Evolutionary conservation across 2,797 vertebrate genomes (phyloP).

Genomic region (Manis pentadactyla): DNA sequence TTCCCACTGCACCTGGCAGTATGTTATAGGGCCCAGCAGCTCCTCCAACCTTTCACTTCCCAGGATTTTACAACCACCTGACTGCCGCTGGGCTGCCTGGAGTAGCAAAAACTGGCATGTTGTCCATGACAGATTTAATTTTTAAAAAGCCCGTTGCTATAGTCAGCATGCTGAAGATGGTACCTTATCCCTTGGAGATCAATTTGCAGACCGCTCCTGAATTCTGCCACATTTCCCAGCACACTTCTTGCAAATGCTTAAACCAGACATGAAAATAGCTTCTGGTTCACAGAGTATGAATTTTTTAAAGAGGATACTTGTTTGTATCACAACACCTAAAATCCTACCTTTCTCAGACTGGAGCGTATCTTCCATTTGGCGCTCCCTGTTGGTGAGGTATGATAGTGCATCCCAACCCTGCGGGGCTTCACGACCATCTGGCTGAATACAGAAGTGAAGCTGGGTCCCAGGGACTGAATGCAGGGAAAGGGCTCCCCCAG

Average conservation of each 20-base stretch:
- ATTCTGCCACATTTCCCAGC: not conserved
- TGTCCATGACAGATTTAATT: constrained; percentile 55
- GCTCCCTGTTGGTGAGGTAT: not conserved
- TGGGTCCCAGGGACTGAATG: not conserved
- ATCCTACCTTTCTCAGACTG: not conserved
- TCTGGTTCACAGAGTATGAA: not conserved
- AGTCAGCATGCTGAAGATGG: constrained; percentile 13
- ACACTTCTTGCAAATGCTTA: not conserved
- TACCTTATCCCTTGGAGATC: not conserved
- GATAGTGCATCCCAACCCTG: not conserved
- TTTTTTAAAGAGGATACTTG: not conserved
- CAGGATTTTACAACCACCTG: not conserved
- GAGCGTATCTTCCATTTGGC: not conserved
- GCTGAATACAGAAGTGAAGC: not conserved
- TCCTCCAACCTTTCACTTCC: constrained; percentile 27
- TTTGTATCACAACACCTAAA: not conserved
- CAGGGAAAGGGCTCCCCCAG: not conserved
- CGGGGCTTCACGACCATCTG: not conserved
- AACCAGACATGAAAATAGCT: not conserved
- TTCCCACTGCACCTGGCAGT: not conserved
- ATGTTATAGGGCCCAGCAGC: not conserved
- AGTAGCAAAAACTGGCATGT: constrained; percentile 6
- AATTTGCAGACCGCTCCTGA: not conserved
- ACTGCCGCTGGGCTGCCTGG: not conserved
- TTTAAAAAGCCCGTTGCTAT: constrained; percentile 43